Percentiles rank a stretch among this genome's conserved stretches.
phyloP scores from a whole-genome alignment of 2,888 invertebrate species.

The Andrena chrysosceles region DNA sequence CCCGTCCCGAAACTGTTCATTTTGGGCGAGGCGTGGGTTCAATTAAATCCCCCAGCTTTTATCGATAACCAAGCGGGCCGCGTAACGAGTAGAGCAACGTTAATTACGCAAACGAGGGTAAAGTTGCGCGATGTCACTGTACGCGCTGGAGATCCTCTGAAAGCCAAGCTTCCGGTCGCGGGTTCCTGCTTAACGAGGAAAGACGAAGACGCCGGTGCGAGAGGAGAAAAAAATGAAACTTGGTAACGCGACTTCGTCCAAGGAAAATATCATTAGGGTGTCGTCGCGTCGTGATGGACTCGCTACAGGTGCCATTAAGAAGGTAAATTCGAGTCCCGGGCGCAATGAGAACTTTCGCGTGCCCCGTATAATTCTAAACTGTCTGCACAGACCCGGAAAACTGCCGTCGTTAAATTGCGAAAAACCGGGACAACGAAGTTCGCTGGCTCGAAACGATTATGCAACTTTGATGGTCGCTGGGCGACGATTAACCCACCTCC shows the following conservation, averaged over 20 bases:
- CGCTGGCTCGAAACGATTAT: neutral
- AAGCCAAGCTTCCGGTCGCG: slow-evolving; percentile 47
- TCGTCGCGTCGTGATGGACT: neutral
- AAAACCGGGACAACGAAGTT: neutral
- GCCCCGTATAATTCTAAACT: slow-evolving; percentile 1
- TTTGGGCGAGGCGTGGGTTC: neutral
- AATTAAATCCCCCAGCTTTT: slow-evolving; percentile 29
- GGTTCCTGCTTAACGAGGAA: slow-evolving; percentile 31
- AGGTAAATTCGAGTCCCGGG: neutral
- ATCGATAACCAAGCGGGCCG: slow-evolving; percentile 31
- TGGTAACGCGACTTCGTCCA: neutral
- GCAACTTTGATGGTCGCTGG: neutral
- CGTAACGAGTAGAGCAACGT: slow-evolving; percentile 11
- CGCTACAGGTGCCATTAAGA: neutral
- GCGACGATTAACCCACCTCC: neutral
- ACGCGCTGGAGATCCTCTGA: neutral
- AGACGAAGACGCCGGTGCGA: slow-evolving; percentile 2
- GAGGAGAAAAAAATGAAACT: slow-evolving; percentile 30
- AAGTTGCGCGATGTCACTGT: slow-evolving; percentile 28
- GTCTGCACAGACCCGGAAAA: slow-evolving; percentile 3
- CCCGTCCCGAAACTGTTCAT: neutral
- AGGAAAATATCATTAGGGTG: slow-evolving; percentile 27
- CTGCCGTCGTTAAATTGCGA: neutral
- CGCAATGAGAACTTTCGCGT: slow-evolving; percentile 1
- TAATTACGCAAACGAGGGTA: slow-evolving; percentile 53